Percentiles rank a stretch among this genome's conserved stretches.
Evolutionary conservation across 2,888 invertebrate species (phyloP).

Genomic region (Trachelus troglodyta): DNA sequence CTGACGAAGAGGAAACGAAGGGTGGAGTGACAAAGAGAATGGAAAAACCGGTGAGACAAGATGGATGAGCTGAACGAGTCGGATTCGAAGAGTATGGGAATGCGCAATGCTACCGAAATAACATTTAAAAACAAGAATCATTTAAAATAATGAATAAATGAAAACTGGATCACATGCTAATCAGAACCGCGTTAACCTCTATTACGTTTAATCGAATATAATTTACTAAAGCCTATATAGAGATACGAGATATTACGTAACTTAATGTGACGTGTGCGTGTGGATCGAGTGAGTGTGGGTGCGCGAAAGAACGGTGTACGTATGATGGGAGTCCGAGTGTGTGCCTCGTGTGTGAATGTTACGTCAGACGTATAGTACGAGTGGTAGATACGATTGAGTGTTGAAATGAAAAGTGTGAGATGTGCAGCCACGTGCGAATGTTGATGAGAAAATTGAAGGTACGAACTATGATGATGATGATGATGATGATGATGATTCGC

Average conservation of each 20-base stretch:
- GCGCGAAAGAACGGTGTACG: background rate
- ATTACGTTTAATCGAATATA: conserved; percentile 64
- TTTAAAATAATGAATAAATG: conserved; percentile 18
- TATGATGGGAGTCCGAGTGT: conserved; percentile 26
- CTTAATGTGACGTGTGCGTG: conserved; percentile 7
- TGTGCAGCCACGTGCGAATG: conserved; percentile 11
- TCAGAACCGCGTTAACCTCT: conserved; percentile 67
- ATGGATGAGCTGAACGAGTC: conserved; percentile 1
- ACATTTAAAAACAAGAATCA: conserved; percentile 24
- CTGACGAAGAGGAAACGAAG: conserved; percentile 26
- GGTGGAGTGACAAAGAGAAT: conserved; percentile 5
- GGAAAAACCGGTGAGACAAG: conserved; percentile 8
- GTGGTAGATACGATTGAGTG: conserved; percentile 14
- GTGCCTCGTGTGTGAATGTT: conserved; percentile 20
- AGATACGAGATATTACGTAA: conserved; percentile 24
- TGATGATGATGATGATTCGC: conserved; percentile 36
- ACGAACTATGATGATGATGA: conserved; percentile 30
- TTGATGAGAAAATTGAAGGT: conserved; percentile 20
- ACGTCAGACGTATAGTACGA: conserved; percentile 20
- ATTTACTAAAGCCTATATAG: conserved; percentile 59
- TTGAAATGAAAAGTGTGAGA: conserved; percentile 27
- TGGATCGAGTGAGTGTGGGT: conserved; percentile 4
- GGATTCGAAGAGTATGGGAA: conserved; percentile 40
- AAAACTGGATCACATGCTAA: conserved; percentile 64
- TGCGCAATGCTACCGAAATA: conserved; percentile 51